phyloP scores from a whole-genome alignment of 2,888 invertebrate genomes.

The Ophion obscuratus region DNA sequence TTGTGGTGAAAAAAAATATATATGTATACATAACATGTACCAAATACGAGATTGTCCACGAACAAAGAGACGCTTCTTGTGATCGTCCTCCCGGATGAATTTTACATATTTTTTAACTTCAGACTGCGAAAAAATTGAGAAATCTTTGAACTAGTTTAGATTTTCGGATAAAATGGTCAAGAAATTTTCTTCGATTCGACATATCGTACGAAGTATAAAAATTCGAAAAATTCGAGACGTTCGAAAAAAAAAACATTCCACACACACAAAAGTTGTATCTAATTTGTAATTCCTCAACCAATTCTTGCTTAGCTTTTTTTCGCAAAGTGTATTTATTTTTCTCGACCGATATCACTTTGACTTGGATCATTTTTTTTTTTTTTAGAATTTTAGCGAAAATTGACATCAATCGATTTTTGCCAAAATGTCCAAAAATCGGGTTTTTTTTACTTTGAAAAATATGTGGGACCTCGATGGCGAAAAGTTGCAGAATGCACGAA shows the following conservation, averaged over 20 bases:
- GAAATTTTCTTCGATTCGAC: neutral
- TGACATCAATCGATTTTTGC: neutral
- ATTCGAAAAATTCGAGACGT: too few relatives aligned
- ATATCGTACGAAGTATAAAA: neutral
- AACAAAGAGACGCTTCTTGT: neutral
- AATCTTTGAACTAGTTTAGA: neutral
- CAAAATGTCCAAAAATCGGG: neutral
- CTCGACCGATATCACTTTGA: neutral
- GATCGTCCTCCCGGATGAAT: neutral
- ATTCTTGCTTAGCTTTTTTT: neutral
- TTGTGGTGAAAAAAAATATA: neutral
- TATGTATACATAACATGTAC: neutral
- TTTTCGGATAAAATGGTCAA: neutral
- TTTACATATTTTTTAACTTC: neutral
- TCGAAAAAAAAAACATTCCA: too few relatives aligned
- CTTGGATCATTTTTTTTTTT: neutral
- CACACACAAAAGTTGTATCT: too few relatives aligned
- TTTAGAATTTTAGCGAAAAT: neutral
- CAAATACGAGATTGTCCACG: neutral
- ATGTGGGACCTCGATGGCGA: neutral
- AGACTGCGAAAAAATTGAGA: neutral
- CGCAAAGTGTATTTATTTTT: neutral
- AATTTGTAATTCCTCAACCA: too few relatives aligned
- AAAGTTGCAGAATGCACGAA: neutral
- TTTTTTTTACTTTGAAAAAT: neutral